phyloP scores from a whole-genome alignment of 2,113 vertebrate genomes.

The Anoplopoma fimbria region DNA sequence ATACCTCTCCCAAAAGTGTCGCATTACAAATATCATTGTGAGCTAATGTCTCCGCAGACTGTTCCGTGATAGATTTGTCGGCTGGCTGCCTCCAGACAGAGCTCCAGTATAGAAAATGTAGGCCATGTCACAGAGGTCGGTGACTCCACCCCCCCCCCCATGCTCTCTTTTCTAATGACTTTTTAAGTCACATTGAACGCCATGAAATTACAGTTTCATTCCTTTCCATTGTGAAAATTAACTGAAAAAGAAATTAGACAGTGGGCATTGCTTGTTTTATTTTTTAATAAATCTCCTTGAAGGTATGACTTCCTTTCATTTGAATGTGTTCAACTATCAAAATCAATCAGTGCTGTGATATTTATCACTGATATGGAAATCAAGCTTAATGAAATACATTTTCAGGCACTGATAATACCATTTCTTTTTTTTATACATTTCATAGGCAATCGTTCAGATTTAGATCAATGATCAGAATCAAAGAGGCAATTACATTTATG shows the following conservation, averaged over 20 bases:
- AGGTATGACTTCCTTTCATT: background rate
- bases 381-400: conserved; percentile 52
- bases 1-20: conserved; percentile 51
- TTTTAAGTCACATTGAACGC: conserved; percentile 52
- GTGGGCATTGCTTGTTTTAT: background rate
- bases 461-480: conserved; percentile 77
- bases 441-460: conserved; percentile 51
- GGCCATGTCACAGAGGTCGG: conserved; percentile 51
- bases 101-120: conserved; percentile 50
- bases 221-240: conserved; percentile 29
- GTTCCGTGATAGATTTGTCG: conserved; percentile 65
- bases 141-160: background rate
- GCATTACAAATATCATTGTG: conserved; percentile 57
- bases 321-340: conserved; percentile 23
- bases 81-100: conserved; percentile 55
- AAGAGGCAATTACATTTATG: conserved; percentile 75
- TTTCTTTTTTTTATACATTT: conserved; percentile 19
- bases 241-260: conserved; percentile 30
- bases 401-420: conserved; percentile 14
- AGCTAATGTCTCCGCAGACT: conserved; percentile 65
- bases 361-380: conserved; percentile 49
- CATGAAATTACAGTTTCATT: conserved; percentile 57
- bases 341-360: conserved; percentile 42
- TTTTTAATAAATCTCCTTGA: background rate
- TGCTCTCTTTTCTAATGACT: conserved; percentile 53